Conservation (phyloP, 2,888 invertebrate species). For the Cordylochernes scorpioides region DNA sequence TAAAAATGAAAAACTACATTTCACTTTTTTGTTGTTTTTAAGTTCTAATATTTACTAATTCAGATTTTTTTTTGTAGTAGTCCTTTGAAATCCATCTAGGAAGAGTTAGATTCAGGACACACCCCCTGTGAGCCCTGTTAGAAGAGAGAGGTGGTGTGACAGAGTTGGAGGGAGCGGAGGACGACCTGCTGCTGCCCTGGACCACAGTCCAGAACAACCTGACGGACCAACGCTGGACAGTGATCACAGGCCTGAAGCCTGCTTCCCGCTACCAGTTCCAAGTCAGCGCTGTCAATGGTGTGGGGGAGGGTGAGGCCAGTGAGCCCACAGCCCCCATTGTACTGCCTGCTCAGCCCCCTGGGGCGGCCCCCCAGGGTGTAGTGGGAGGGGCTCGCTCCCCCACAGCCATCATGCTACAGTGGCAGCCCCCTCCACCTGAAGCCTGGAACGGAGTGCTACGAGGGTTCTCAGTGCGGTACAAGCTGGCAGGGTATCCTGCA, state of each 20-base stretch:
- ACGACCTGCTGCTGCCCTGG: too few species aligned
- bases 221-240: slow-evolving; percentile 49
- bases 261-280: slow-evolving; percentile 87
- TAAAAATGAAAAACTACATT: too few species aligned
- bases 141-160: too few species aligned
- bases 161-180: too few species aligned
- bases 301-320: slow-evolving; percentile 76
- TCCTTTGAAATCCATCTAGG: too few species aligned
- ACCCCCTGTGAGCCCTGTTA: too few species aligned
- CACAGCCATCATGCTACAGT: slow-evolving; percentile 74
- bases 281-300: slow-evolving; percentile 82
- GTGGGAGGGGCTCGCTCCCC: slow-evolving; percentile 79
- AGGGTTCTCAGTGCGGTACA: slow-evolving; percentile 73
- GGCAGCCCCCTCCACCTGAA: slow-evolving; percentile 60
- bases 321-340: slow-evolving; percentile 64
- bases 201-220: too few species aligned
- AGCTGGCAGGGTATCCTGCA: slow-evolving; percentile 57
- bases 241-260: slow-evolving; percentile 62
- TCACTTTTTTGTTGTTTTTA: too few species aligned
- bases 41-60: too few species aligned
- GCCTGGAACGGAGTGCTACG: slow-evolving; percentile 80
- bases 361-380: slow-evolving; percentile 77
- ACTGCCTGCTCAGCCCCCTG: slow-evolving; percentile 89
- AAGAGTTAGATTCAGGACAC: too few species aligned
- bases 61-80: too few species aligned